Base-by-base conservation (phyloP, 2,113 vertebrate species). In the Ceyx margarethae region DNA sequence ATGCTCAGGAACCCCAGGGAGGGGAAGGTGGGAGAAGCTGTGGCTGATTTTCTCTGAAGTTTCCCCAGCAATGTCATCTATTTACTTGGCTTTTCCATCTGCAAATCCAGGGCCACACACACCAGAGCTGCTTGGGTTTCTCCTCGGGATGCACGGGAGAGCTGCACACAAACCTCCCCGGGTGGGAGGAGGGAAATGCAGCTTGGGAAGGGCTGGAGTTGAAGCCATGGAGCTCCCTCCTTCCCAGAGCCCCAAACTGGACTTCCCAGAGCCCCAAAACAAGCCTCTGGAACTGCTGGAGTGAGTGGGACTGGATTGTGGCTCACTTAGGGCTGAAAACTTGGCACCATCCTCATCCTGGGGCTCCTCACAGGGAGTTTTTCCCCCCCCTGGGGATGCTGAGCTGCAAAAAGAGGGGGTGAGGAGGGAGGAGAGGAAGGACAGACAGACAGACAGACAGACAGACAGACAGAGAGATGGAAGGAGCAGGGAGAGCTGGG, bases 21-120 rank as follows among this genome's bases (percentile, higher is more conserved):
- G 92, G 93, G 86, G 92, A 96, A 96, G 95, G 93, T 91, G 94
- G 95, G 93, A 94, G 95, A 95, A 89, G 95, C 86, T 86, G 94
- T 65, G 95, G 91, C 84, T 81, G 35, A 79, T 86, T 95, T 84
- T n/a, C 92, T 94, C 95, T 89, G 89, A 94, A 95, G 95, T 95
- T 93, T 92, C 81, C 94, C 89, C 86, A 62, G 94, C 81, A 89
- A 94, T 58, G 71, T 58, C 94, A 28, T 79, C 11, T 87, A 82
- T 95, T 94, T 91, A 75, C 90, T 93, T 71, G 92, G 73, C 62
- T 95, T 90, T 53, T 93, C 90, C 86, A 78, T 28, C 56, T 29
- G 72, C 79, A 82, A 92, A 91, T 22, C 21, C 81, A 7, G 67
- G 87, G 89, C 85, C 71, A 42, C 68, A 46, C 91, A 82, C 54